phyloP scores from a whole-genome alignment of 2,797 vertebrate genomes.

The Coregonus ussuriensis region DNA sequence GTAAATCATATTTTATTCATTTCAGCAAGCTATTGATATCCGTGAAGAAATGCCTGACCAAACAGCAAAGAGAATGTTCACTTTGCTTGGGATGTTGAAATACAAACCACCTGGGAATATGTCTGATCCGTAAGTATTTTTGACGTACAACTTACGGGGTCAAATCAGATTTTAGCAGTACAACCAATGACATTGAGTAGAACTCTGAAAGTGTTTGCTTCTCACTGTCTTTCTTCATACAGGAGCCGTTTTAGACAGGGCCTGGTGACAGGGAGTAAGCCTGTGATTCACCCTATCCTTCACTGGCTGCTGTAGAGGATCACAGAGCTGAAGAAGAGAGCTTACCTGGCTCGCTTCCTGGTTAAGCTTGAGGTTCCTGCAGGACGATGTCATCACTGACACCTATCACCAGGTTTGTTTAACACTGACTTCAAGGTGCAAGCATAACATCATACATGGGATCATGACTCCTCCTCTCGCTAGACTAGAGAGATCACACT shows the following conservation, averaged over 20 bases:
- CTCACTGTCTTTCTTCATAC: slow-evolving; percentile 10
- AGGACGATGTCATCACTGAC: slow-evolving; percentile 89
- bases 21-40: slow-evolving; percentile 92
- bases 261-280: slow-evolving; percentile 89
- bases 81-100: slow-evolving; percentile 89
- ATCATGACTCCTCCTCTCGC: too few relatives aligned
- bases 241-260: slow-evolving; percentile 94
- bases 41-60: slow-evolving; percentile 96
- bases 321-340: slow-evolving; percentile 91
- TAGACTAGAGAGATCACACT: background rate
- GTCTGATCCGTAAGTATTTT: slow-evolving; percentile 85
- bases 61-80: slow-evolving; percentile 91
- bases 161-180: background rate
- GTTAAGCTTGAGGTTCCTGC: slow-evolving; percentile 92
- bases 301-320: slow-evolving; percentile 92
- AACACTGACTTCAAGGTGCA: too few relatives aligned
- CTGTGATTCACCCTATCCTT: slow-evolving; percentile 90
- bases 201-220: background rate
- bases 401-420: slow-evolving; percentile 86
- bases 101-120: slow-evolving; percentile 87
- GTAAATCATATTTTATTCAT: background rate
- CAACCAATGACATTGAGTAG: background rate
- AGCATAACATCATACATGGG: too few relatives aligned
- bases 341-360: slow-evolving; percentile 92
- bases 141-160: background rate